Percentiles rank a stretch among this genome's conserved stretches.
These are phyloP conservation scores for Cyphomyrus discorhynchus DNA, from an alignment of 2,113 vertebrate species.

Conservation along the genomic window DNA sequence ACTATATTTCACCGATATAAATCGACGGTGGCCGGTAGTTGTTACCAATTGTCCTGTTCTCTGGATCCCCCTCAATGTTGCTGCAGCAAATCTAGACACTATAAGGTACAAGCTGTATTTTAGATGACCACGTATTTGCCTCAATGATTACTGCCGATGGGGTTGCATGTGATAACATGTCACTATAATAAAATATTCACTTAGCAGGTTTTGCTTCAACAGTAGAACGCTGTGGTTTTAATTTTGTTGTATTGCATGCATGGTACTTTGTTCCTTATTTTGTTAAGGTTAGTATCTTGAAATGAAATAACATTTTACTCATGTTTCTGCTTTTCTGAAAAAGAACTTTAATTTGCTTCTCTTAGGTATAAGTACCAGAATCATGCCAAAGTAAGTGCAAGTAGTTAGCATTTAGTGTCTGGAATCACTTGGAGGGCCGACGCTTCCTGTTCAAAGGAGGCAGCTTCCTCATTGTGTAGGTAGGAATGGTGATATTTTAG, in stretches of 20 bases:
- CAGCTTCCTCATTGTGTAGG: not conserved
- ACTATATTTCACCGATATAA: not conserved
- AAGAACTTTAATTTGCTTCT: not conserved
- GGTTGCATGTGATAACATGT: not conserved
- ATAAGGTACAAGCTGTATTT: not conserved
- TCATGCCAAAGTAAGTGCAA: not conserved
- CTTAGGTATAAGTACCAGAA: not conserved
- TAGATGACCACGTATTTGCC: not conserved
- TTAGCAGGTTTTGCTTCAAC: not conserved
- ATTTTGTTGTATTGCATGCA: not conserved
- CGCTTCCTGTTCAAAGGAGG: not conserved
- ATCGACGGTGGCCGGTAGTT: not conserved
- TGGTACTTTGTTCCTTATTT: not conserved
- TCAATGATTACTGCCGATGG: not conserved
- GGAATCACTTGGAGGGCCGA: not conserved
- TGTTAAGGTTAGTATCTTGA: not conserved
- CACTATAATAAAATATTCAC: not conserved
- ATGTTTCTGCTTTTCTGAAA: not conserved
- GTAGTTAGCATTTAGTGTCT: not conserved
- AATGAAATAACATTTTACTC: not conserved
- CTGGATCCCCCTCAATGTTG: not conserved
- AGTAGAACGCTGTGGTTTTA: not conserved
- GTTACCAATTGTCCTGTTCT: not conserved
- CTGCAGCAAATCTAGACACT: not conserved
- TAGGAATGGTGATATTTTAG: not conserved